Evolutionary conservation across 2,797 vertebrate genomes (phyloP), one percentile per base, ranked within the genome.

Genomic region (Hafferia zeledoni): DNA sequence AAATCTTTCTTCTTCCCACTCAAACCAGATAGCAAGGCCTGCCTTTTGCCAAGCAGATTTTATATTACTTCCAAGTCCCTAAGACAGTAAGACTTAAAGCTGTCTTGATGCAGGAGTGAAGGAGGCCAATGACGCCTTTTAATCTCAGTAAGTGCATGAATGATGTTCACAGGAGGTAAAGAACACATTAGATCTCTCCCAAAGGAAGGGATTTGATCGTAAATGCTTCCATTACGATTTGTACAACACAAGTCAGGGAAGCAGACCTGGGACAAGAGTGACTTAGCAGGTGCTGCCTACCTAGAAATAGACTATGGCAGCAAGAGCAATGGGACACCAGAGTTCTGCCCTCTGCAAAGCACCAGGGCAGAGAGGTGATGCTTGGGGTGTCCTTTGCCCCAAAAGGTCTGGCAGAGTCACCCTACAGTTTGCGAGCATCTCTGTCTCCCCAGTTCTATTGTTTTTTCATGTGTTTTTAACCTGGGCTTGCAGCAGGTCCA

Each of bases 1-100:
- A 91, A 84, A 67, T 79, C 52, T 69, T 85, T 76, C 55, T 82
- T 43, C 70, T 91, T 92, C 83, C 77, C 68, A 60, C 77, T 86
- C 65, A 60, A 85, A 87, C 31, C 75, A 83, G 64, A 83, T 9
- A 65, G n/a, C n/a, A 71, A 80, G 33, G 57, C 55, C 33, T 61
- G 59, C 37, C 55, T 90, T 91, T 86, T 69, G 47, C 79, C 82
- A 79, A 83, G 33, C 4, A 37, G 41, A 41, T 91, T 92, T 94
- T 63, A 17, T n/a, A 18, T 64, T 19, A 37, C 60, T 94, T 93
- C 35, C 22, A 92, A 61, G 37, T 71, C 43, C 39, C 46, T 85
- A 25, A 75, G 39, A 63, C 64, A 70, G 50, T 37, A 55, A 91
- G 60, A 76, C 43, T 28, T 77, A 82, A 87, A 87, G 56, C 64